phyloP scores from a whole-genome alignment of 1,140 invertebrate species.

The Cydia pomonella region DNA sequence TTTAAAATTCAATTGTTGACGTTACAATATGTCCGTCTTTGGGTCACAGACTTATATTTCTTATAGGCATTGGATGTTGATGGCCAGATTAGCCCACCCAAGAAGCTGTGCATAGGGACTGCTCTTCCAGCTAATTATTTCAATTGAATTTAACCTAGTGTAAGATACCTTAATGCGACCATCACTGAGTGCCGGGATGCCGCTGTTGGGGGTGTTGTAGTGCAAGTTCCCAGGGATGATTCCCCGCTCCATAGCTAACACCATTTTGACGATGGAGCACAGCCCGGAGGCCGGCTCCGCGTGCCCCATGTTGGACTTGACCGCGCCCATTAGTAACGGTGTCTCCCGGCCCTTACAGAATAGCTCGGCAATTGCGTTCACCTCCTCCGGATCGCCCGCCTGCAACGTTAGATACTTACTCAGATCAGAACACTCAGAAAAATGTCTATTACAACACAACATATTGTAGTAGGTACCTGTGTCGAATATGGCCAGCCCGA shows the following conservation, averaged over 20 bases:
- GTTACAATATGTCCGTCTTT: too few species aligned
- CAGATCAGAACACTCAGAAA: too few species aligned
- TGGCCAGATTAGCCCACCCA: neutral
- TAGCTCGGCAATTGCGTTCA: constrained; percentile 94
- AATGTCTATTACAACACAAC: too few species aligned
- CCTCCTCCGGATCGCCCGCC: constrained; percentile 96
- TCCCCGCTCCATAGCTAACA: constrained; percentile 94
- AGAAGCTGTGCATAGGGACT: too few species aligned
- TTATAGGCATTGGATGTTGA: too few species aligned
- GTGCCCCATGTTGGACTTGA: constrained; percentile 99
- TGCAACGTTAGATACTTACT: constrained; percentile 36
- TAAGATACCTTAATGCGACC: constrained; percentile 90
- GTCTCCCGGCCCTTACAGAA: constrained; percentile 92
- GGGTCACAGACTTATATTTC: too few species aligned
- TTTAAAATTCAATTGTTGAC: too few species aligned
- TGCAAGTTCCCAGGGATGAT: constrained; percentile 95
- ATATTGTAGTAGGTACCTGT: too few species aligned
- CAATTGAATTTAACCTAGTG: too few species aligned
- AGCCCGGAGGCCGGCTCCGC: constrained; percentile 96
- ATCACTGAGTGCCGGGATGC: constrained; percentile 93
- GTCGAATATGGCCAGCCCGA: too few species aligned
- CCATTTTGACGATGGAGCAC: constrained; percentile 93
- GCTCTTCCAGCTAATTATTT: too few species aligned
- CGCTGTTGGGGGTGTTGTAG: constrained; percentile 91
- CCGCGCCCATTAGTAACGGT: constrained; percentile 95